These are phyloP conservation scores for Exocentrus adspersus DNA, from an alignment of 2,888 invertebrate species.

Conservation along the genomic window DNA sequence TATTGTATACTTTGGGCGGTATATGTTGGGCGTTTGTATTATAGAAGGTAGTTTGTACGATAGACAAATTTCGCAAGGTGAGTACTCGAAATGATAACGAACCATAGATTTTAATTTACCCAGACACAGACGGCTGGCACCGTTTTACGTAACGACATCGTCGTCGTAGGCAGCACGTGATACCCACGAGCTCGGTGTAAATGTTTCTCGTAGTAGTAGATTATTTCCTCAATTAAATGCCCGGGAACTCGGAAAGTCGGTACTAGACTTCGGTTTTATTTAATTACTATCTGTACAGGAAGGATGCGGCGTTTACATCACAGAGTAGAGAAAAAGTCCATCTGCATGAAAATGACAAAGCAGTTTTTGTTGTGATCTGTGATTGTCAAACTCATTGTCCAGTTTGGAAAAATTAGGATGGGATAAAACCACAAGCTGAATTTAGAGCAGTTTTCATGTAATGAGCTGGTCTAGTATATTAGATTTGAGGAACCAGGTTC, in stretches of 20 bases:
- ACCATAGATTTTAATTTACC: not conserved
- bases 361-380: no score
- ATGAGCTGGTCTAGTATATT: no score
- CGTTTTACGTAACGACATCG: conserved; percentile 6
- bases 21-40: not conserved
- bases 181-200: conserved; percentile 7
- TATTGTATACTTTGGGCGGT: not conserved
- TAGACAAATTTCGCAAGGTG: no score
- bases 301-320: not conserved
- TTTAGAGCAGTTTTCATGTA: no score
- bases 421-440: no score
- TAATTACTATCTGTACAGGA: not conserved
- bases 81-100: not conserved
- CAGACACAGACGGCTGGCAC: conserved; percentile 6
- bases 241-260: no score
- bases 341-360: no score
- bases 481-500: no score
- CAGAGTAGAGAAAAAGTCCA: no score
- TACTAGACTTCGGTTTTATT: not conserved
- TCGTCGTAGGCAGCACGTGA: conserved; percentile 12
- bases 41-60: not conserved
- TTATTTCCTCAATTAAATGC: conserved; percentile 14
- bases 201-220: not conserved
- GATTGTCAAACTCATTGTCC: no score
- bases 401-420: no score